These are phyloP conservation scores for Agapornis roseicollis DNA, from an alignment of 2,113 vertebrate genomes.

Conservation along the genomic window DNA sequence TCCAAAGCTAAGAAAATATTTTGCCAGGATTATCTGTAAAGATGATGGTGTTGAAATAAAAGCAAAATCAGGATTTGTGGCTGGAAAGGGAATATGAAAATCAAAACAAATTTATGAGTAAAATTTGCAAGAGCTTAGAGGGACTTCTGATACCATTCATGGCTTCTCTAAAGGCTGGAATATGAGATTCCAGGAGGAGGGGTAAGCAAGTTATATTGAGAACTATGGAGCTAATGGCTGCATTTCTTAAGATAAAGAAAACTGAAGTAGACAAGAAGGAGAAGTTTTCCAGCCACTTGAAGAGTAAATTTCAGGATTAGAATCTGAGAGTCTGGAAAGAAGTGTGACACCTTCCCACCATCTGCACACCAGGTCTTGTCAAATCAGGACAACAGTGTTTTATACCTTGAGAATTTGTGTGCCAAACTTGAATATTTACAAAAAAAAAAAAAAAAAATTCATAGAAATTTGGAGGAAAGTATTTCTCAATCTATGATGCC, in stretches of 20 bases:
- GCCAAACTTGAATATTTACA: neutral
- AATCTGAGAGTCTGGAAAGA: neutral
- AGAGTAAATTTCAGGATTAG: neutral
- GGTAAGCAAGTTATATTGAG: neutral
- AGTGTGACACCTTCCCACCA: neutral
- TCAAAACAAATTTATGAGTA: accelerated
- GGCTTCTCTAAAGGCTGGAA: neutral
- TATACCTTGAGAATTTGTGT: neutral
- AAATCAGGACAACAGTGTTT: neutral
- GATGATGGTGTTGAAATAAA: neutral
- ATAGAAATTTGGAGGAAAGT: neutral
- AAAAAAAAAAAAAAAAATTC: no score
- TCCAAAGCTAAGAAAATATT: neutral
- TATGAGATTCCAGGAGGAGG: neutral
- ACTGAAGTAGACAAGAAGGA: neutral
- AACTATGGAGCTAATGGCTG: neutral
- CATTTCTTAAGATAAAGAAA: neutral
- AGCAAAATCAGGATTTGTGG: neutral
- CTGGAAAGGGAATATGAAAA: neutral
- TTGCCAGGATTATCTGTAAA: neutral
- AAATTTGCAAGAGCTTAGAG: neutral
- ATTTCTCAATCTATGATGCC: accelerated
- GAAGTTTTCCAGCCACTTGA: neutral
- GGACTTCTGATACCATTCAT: neutral
- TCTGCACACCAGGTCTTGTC: neutral